These are phyloP conservation scores for Ctenodactylus gundi DNA, from an alignment of 2,113 vertebrate genomes.

Conservation along the genomic window DNA sequence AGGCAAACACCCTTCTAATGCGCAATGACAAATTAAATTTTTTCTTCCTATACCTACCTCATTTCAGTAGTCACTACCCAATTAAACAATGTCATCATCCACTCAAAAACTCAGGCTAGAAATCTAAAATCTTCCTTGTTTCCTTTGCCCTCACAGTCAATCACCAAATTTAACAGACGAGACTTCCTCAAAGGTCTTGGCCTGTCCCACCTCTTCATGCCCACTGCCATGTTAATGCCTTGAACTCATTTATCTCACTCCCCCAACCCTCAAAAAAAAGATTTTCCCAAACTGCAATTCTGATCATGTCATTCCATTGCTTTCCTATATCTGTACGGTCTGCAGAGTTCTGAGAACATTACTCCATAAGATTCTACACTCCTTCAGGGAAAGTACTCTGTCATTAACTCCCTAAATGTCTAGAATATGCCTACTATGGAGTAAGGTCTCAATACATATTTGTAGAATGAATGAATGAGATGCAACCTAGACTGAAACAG, in stretches of 20 bases:
- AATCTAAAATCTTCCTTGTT: background rate
- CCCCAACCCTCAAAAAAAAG: background rate
- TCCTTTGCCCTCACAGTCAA: background rate
- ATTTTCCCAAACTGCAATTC: background rate
- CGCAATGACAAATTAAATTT: background rate
- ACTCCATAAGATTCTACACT: background rate
- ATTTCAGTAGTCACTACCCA: background rate
- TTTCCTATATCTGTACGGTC: background rate
- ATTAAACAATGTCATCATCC: background rate
- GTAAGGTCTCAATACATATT: background rate
- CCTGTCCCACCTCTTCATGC: rapidly evolving
- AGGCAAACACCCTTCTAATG: background rate
- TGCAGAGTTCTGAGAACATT: background rate
- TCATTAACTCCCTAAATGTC: background rate
- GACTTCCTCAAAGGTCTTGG: background rate
- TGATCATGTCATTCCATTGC: too few relatives aligned
- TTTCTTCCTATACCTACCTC: background rate
- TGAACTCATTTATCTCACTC: background rate
- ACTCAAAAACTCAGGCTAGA: background rate
- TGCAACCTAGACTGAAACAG: background rate
- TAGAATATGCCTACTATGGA: background rate
- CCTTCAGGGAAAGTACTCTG: background rate
- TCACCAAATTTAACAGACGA: background rate
- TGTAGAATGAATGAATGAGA: background rate
- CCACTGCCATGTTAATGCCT: background rate